These are phyloP conservation scores for Saccopteryx leptura DNA, from an alignment of 2,113 vertebrate genomes.

Conservation along the genomic window DNA sequence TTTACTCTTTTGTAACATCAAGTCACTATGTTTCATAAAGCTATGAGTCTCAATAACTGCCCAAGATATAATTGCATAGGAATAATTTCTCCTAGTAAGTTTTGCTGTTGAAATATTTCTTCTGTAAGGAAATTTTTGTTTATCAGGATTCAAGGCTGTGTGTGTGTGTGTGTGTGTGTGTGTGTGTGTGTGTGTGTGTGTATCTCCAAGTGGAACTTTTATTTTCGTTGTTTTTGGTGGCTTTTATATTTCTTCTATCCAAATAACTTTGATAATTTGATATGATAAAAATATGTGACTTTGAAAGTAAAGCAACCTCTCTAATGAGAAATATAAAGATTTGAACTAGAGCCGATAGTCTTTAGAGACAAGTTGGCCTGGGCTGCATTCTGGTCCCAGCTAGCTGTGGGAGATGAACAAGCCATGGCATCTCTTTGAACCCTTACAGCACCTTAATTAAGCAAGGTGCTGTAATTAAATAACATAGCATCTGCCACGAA, in stretches of 20 bases:
- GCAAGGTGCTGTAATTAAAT: neutral
- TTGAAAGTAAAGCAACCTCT: neutral
- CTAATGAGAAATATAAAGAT: neutral
- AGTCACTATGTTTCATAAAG: neutral
- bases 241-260: neutral
- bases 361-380: neutral
- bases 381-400: neutral
- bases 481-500: neutral
- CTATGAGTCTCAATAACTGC: neutral
- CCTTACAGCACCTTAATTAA: no score
- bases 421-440: neutral
- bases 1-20: neutral
- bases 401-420: neutral
- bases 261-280: neutral
- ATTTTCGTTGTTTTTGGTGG: neutral
- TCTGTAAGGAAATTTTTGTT: neutral
- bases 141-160: neutral
- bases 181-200: neutral
- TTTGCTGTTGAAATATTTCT: conserved; percentile 3
- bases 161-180: neutral
- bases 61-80: neutral
- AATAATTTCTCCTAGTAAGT: neutral
- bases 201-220: neutral
- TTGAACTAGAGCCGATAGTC: neutral
- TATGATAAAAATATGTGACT: neutral